A percentile compares a stretch with the other conserved stretches of the same genome.
Evolutionary conservation across 2,888 invertebrate genomes (phyloP).

Genomic region (Pollenia griseotomentosa): DNA sequence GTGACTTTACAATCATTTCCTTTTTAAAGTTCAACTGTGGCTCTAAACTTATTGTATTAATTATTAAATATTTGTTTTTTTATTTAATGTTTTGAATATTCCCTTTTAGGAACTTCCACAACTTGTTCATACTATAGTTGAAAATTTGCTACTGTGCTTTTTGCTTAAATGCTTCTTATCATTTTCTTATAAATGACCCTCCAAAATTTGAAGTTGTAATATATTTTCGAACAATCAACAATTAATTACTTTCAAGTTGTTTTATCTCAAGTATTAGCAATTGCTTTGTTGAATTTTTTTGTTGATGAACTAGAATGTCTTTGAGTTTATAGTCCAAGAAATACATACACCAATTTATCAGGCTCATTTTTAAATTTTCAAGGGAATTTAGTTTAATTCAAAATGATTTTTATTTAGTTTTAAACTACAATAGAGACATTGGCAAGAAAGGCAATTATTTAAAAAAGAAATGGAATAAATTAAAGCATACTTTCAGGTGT

Average conservation of each 20-base stretch:
- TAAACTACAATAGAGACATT: background rate
- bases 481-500: background rate
- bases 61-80: slow-evolving; percentile 36
- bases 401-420: background rate
- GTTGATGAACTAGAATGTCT: background rate
- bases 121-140: background rate
- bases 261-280: slow-evolving; percentile 30
- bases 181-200: slow-evolving; percentile 40
- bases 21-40: background rate
- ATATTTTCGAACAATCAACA: slow-evolving; percentile 8
- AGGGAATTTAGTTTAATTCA: background rate
- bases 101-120: background rate
- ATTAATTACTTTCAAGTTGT: slow-evolving; percentile 47
- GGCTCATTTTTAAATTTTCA: background rate
- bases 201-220: slow-evolving; percentile 4
- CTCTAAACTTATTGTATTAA: slow-evolving; percentile 8
- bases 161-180: background rate
- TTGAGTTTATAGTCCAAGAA: background rate
- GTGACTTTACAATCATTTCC: background rate
- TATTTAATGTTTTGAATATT: slow-evolving; percentile 10
- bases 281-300: slow-evolving; percentile 3
- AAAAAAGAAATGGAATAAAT: background rate
- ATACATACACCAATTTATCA: background rate
- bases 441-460: background rate
- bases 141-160: background rate